Percentiles rank a stretch among this genome's conserved stretches.
Conservation (phyloP, 1,140 invertebrate species). For the Euglossa dilemma region DNA sequence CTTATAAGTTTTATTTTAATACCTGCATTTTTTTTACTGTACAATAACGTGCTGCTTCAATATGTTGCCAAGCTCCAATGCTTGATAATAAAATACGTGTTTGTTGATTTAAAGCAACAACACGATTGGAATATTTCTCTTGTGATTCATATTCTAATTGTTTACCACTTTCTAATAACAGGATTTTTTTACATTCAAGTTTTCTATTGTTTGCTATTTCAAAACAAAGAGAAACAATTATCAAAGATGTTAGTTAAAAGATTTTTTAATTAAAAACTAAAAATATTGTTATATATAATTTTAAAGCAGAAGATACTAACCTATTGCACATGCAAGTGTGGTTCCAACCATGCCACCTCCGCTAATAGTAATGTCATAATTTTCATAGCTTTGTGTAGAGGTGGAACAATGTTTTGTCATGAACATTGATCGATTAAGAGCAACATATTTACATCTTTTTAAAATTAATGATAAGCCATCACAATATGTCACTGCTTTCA, state of each 20-base stretch:
- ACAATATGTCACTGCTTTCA: conserved; percentile 54
- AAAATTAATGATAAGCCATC: conserved; percentile 59
- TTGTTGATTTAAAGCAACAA: conserved; percentile 92
- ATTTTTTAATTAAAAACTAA: neutral
- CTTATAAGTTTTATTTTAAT: conserved; percentile 50
- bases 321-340: conserved; percentile 93
- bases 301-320: conserved; percentile 81
- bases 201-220: conserved; percentile 87
- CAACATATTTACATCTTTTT: conserved; percentile 49
- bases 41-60: conserved; percentile 87
- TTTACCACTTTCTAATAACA: conserved; percentile 90
- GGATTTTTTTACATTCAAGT: conserved; percentile 88
- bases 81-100: conserved; percentile 89
- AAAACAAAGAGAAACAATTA: neutral
- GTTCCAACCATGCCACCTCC: conserved; percentile 97
- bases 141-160: conserved; percentile 84
- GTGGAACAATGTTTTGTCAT: conserved; percentile 59
- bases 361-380: conserved; percentile 94
- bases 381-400: conserved; percentile 55
- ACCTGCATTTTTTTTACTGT: conserved; percentile 94
- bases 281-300: neutral
- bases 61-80: conserved; percentile 92
- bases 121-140: conserved; percentile 92
- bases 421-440: conserved; percentile 25
- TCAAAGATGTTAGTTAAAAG: neutral